Conservation (phyloP, 2,113 vertebrate species). For the Bujurquina vittata region DNA sequence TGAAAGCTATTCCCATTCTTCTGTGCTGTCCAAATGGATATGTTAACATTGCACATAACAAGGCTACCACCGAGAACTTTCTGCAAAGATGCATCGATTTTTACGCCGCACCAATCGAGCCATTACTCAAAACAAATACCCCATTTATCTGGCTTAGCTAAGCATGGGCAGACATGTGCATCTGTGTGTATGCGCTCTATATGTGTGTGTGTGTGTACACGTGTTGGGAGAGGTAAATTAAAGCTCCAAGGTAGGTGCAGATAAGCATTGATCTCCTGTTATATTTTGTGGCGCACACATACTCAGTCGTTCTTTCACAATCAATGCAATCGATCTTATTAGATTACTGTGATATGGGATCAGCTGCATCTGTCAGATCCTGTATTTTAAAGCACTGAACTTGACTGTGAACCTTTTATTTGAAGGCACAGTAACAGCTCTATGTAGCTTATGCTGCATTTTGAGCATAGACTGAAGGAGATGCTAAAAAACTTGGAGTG, state of each 20-base stretch:
- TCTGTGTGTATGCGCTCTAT: conserved; percentile 2
- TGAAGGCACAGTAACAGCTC: conserved; percentile 2
- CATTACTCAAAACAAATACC: conserved; percentile 83
- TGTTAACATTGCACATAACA: conserved; percentile 74
- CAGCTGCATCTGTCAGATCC: neutral
- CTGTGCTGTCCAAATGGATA: conserved; percentile 69
- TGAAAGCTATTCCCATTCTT: conserved; percentile 65
- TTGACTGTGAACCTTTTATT: conserved; percentile 17
- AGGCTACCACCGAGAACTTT: conserved; percentile 66
- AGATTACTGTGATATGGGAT: conserved; percentile 47
- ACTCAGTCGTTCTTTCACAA: conserved; percentile 40
- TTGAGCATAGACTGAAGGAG: neutral
- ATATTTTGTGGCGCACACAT: conserved; percentile 47
- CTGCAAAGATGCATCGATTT: conserved; percentile 76
- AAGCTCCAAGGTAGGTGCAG: conserved; percentile 56
- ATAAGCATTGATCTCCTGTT: conserved; percentile 73
- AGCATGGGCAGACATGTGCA: conserved; percentile 55
- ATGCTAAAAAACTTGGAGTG: too few relatives aligned
- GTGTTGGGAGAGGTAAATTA: conserved; percentile 57
- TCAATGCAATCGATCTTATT: conserved; percentile 59
- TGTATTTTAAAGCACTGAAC: conserved; percentile 28
- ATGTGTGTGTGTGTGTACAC: neutral
- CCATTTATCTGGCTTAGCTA: conserved; percentile 77
- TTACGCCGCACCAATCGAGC: conserved; percentile 71
- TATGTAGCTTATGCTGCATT: neutral